phyloP scores from a whole-genome alignment of 2,113 vertebrate species.

The Nyctibius bracteatus region DNA sequence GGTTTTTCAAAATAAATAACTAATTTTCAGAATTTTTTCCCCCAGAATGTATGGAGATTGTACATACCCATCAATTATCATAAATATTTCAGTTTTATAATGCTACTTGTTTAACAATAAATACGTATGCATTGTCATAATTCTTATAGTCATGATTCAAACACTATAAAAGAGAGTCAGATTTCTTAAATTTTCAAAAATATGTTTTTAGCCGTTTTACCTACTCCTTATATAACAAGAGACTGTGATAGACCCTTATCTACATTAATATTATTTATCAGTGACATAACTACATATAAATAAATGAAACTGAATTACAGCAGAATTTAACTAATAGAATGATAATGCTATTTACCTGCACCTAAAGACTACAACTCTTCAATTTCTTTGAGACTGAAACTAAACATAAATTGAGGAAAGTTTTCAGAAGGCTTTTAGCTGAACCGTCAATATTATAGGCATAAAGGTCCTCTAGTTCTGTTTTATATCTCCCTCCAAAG shows the following conservation, averaged over 20 bases:
- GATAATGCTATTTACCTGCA: background rate
- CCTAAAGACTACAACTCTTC: background rate
- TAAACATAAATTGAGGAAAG: background rate
- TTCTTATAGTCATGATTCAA: background rate
- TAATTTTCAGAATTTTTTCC: background rate
- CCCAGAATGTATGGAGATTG: accelerated
- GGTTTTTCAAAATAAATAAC: background rate
- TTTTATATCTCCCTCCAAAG: background rate
- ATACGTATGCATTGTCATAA: background rate
- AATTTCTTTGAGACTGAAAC: background rate
- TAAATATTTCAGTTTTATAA: background rate
- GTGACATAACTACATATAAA: background rate
- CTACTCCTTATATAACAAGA: background rate
- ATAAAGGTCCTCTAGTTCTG: background rate
- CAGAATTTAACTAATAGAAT: background rate
- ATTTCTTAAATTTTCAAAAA: background rate
- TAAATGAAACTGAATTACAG: background rate
- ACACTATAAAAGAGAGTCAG: background rate
- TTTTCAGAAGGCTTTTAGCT: background rate
- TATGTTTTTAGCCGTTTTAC: background rate
- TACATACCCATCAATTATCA: background rate
- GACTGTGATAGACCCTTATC: background rate
- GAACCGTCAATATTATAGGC: background rate
- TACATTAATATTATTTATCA: background rate
- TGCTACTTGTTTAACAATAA: background rate